phyloP scores from a whole-genome alignment of 1,140 invertebrate species.

The Pantala flavescens region DNA sequence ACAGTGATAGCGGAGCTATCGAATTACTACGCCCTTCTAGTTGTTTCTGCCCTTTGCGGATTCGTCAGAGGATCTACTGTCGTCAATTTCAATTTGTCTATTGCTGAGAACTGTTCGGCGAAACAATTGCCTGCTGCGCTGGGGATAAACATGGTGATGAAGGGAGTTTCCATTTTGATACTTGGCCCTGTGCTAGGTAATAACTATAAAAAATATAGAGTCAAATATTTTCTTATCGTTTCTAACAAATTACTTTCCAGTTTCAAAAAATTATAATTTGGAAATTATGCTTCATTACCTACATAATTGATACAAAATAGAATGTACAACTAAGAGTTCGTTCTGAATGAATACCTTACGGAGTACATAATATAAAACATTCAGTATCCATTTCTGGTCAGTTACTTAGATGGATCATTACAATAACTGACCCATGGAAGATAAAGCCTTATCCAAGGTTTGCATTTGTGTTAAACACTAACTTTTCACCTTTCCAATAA shows the following conservation, averaged over 20 bases:
- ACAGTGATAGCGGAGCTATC: constrained; percentile 55
- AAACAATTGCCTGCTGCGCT: constrained; percentile 63
- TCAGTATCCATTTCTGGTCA: too few species aligned
- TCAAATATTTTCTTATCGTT: constrained; percentile 13
- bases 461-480: too few species aligned
- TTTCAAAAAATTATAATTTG: neutral
- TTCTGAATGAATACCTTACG: too few species aligned
- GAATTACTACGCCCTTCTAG: constrained; percentile 50
- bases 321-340: too few species aligned
- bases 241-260: constrained; percentile 7
- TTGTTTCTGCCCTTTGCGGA: constrained; percentile 55
- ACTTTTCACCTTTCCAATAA: too few species aligned
- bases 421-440: too few species aligned
- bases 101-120: constrained; percentile 58
- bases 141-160: constrained; percentile 63
- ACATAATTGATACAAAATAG: too few species aligned
- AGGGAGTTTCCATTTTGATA: constrained; percentile 54
- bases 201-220: constrained; percentile 16
- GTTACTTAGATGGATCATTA: too few species aligned
- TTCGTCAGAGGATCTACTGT: constrained; percentile 61
- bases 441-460: too few species aligned
- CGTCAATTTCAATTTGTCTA: constrained; percentile 61
- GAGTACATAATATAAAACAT: too few species aligned
- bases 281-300: neutral
- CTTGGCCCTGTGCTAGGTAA: constrained; percentile 62